phyloP scores from a whole-genome alignment of 2,888 invertebrate genomes.

The Hirudinaria manillensis region DNA sequence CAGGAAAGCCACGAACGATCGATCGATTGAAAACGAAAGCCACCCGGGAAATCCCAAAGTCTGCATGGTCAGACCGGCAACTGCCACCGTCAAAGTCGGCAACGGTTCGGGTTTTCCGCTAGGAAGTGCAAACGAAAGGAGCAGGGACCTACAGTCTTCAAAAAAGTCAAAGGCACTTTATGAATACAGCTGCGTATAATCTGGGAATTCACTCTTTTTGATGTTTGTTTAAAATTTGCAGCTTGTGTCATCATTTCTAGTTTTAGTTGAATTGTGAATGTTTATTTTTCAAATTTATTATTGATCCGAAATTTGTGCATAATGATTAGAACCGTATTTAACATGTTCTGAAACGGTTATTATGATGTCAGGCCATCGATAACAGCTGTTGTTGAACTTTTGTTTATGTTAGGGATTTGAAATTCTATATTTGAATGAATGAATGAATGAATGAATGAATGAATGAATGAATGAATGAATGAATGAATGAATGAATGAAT shows the following conservation, averaged over 20 bases:
- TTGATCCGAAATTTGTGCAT: too few relatives aligned
- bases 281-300: too few relatives aligned
- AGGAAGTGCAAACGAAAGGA: neutral
- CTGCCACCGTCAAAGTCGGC: neutral
- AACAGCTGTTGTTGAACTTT: too few relatives aligned
- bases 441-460: conserved; percentile 1
- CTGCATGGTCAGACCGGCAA: conserved; percentile 25
- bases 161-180: conserved; percentile 2
- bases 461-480: conserved; percentile 22
- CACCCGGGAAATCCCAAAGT: neutral
- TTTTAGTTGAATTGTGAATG: too few relatives aligned
- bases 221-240: too few relatives aligned
- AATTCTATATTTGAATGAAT: neutral
- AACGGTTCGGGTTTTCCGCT: neutral
- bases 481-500: conserved; percentile 23
- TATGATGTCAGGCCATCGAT: too few relatives aligned
- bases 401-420: too few relatives aligned
- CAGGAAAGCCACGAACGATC: neutral
- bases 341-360: too few relatives aligned
- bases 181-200: conserved; percentile 17
- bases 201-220: neutral
- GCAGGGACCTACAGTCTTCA: neutral
- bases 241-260: too few relatives aligned
- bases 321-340: too few relatives aligned
- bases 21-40: too few relatives aligned